Conservation (phyloP, 1,140 invertebrate genomes). For the Pseudoatta argentina region DNA sequence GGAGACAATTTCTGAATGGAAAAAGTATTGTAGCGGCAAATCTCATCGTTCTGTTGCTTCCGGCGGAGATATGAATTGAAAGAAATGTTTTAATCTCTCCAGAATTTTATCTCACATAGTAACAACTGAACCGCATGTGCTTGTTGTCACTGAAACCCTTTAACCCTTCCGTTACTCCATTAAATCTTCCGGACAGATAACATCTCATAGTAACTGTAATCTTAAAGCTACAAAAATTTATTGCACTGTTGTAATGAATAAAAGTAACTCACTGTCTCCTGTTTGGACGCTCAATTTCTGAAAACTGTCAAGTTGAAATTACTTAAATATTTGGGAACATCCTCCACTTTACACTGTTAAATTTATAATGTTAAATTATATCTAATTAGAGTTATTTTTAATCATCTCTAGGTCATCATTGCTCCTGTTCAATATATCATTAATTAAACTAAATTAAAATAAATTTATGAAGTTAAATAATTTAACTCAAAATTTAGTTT, state of each 20-base stretch:
- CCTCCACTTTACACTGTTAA: neutral
- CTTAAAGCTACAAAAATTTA: slow-evolving; percentile 49
- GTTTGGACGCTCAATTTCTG: slow-evolving; percentile 21
- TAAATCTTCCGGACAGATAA: slow-evolving; percentile 70
- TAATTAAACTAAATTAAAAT: no score
- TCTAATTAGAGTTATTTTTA: no score
- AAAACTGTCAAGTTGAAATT: slow-evolving; percentile 27
- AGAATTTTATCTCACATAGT: slow-evolving; percentile 76
- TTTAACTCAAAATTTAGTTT: no score
- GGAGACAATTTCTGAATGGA: slow-evolving; percentile 20
- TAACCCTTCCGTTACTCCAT: slow-evolving; percentile 68
- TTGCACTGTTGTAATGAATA: slow-evolving; percentile 31
- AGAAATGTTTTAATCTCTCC: slow-evolving; percentile 66
- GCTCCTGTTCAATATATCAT: no score
- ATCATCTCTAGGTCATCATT: no score
- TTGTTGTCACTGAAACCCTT: slow-evolving; percentile 63
- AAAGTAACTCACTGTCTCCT: neutral
- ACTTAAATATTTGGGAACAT: neutral
- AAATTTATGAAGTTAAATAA: no score
- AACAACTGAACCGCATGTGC: slow-evolving; percentile 58
- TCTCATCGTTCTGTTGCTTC: slow-evolving; percentile 55
- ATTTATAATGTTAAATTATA: no score
- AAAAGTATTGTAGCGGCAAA: neutral
- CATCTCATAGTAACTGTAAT: slow-evolving; percentile 45
- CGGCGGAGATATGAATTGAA: slow-evolving; percentile 74